A percentile compares a stretch with the other conserved stretches of the same genome.
These are phyloP conservation scores for Archips xylosteana DNA, from an alignment of 2,888 invertebrate genomes.

Conservation along the genomic window DNA sequence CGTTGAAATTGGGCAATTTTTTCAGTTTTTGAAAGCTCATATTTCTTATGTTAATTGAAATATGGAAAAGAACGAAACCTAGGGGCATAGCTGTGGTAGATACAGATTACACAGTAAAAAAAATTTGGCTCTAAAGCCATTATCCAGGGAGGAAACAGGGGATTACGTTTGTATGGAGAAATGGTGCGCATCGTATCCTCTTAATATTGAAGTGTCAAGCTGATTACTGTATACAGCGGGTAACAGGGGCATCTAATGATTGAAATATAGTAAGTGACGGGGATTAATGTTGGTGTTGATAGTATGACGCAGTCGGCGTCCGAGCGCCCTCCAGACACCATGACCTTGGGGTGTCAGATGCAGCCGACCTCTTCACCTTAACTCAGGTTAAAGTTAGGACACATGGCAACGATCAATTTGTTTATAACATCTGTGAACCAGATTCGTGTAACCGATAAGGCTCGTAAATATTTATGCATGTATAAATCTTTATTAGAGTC, in stretches of 20 bases:
- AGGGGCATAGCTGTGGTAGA: no score
- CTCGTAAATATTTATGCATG: neutral
- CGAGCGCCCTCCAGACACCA: constrained; percentile 18
- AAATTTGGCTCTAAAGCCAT: no score
- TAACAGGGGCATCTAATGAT: neutral
- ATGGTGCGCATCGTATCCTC: no score
- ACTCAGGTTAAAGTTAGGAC: constrained; percentile 22
- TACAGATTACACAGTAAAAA: no score
- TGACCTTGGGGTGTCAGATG: constrained; percentile 15
- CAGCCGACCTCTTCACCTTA: constrained; percentile 31
- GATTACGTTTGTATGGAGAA: no score
- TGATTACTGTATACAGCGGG: neutral
- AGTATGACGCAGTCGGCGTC: constrained; percentile 10
- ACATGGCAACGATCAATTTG: constrained; percentile 18
- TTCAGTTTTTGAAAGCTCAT: no score
- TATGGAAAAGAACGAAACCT: no score
- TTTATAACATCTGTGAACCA: neutral
- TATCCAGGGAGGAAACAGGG: no score
- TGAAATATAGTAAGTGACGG: neutral
- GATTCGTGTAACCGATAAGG: neutral
- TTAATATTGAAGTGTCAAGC: no score
- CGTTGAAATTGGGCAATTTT: no score
- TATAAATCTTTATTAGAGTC: no score
- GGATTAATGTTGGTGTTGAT: constrained; percentile 16
- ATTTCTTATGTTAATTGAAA: no score